Evolutionary conservation across 2,797 vertebrate species (phyloP).

Genomic region (Eulemur mongoz): DNA sequence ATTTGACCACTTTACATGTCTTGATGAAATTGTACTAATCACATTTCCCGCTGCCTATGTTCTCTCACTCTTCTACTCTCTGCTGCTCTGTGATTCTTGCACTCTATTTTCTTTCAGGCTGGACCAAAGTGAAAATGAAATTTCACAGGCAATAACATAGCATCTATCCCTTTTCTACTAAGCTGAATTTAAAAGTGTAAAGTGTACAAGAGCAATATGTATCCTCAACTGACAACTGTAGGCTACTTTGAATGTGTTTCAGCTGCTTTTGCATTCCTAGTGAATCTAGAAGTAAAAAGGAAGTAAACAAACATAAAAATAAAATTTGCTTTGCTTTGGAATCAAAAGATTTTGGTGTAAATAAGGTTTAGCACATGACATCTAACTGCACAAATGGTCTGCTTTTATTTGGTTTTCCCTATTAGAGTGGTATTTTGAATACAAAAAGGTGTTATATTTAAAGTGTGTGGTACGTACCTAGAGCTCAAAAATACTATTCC

Average conservation of each 20-base stretch:
- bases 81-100: not conserved
- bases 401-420: not conserved
- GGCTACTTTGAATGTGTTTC: not conserved
- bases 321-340: not conserved
- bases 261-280: not conserved
- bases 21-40: constrained; percentile 30
- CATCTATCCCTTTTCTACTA: not conserved
- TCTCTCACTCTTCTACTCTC: not conserved
- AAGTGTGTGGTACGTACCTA: not conserved
- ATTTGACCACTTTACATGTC: constrained; percentile 17
- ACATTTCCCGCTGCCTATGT: not conserved
- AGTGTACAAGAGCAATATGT: not conserved
- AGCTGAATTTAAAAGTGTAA: not conserved
- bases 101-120: not conserved
- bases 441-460: not conserved
- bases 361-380: not conserved
- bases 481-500: not conserved
- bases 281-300: not conserved
- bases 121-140: constrained; percentile 15
- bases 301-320: not conserved
- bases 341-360: not conserved
- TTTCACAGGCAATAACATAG: not conserved
- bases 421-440: not conserved
- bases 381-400: not conserved
- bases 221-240: not conserved